Conservation (phyloP, 2,888 invertebrate genomes). For the Hemaris fuciformis region DNA sequence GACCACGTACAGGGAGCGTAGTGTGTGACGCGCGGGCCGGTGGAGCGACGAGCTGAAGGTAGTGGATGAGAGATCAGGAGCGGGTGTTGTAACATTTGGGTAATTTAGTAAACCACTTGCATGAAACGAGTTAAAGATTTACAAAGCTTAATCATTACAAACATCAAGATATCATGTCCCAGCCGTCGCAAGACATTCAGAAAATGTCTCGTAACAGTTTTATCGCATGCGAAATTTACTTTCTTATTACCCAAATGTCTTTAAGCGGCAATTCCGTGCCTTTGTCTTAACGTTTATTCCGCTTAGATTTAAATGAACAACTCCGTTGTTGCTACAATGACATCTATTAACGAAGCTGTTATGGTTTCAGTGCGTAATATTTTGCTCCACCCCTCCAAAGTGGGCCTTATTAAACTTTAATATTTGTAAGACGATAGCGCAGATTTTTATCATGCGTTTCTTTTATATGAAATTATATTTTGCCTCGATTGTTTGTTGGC, state of each 20-base stretch:
- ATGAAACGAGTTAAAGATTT: background rate
- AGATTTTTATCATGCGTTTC: background rate
- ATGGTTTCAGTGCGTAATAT: background rate
- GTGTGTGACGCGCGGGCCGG: background rate
- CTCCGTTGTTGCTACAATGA: background rate
- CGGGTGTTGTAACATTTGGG: background rate
- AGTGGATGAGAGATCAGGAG: background rate
- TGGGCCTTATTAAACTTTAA: background rate
- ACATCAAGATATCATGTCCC: background rate
- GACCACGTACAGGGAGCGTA: background rate
- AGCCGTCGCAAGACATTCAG: background rate
- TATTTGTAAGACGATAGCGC: background rate
- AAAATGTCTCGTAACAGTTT: constrained; percentile 5
- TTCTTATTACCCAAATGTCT: constrained; percentile 6
- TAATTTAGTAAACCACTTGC: too few species aligned
- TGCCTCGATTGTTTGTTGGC: too few species aligned
- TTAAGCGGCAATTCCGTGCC: background rate
- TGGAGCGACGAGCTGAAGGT: background rate
- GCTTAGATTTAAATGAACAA: constrained; percentile 5
- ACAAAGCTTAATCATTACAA: too few species aligned
- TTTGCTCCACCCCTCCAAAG: background rate
- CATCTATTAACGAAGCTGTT: constrained; percentile 2
- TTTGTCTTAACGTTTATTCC: constrained; percentile 2
- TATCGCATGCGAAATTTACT: constrained; percentile 6
- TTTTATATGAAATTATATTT: background rate